Base-by-base conservation (phyloP, 2,113 vertebrate species). In the Nothoprocta perdicaria region DNA sequence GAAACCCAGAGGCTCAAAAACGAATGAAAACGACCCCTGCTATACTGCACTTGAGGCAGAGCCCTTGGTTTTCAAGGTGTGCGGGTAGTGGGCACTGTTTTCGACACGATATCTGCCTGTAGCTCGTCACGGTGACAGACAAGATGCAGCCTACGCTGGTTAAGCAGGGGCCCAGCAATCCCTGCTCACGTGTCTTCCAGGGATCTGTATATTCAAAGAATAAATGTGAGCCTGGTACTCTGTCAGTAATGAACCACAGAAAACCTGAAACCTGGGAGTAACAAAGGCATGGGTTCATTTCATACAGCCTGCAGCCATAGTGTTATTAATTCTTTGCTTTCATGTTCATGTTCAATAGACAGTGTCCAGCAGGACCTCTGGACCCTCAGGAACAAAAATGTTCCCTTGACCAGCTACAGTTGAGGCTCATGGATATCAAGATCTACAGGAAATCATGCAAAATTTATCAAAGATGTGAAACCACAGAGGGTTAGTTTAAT, bases 91-190 rank as follows among this genome's bases (percentile, higher is more conserved):
- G 72, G 33, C 71, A 80, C 0, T 0, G 4, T 12, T 90, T 92
- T 53, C 87, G 62, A 86, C 48, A 66, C 46, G 33, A 38, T 29
- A 35, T 29, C 50, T 84, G 41, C 84, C 74, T 89, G 71, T 61
- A 76, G 55, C 43, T 85, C 79, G 45, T 83, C 83, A 84, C 85
- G 53, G 68, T 45, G 17, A 46, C 48, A 81, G 74, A 79, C 77
- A 86, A 84, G 85, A 86, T 33, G 46, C 62, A 93, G 73, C 38
- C 66, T n/a, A 29, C 5, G 6, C 61, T 86, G 73, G 85, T 95
- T 80, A 92, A 16, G 75, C 10, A 89, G 45, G 58, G 38, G 12
- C 38, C 60, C 86, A 61, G 80, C 33, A 91, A 52, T 50, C 45
- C 65, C 52, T 86, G 19, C 55, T 93, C 26, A 71, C 33, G 76